Percentiles rank a stretch among this genome's conserved stretches.
Evolutionary conservation across 2,113 vertebrate genomes (phyloP).

Genomic region (Connochaetes taurinus): DNA sequence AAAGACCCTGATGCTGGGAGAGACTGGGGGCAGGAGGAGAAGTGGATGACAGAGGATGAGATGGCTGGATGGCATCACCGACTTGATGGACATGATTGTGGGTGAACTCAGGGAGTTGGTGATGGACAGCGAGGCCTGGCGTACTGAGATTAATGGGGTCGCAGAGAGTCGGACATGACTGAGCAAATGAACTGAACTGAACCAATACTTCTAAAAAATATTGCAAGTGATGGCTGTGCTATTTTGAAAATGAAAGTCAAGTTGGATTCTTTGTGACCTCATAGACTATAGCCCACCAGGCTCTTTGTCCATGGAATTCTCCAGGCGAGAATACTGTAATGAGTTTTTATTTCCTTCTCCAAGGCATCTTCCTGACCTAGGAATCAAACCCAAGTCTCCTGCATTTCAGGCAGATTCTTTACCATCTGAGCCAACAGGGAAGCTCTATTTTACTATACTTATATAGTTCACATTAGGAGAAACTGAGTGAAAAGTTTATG

Average conservation of each 20-base stretch:
- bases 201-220: not conserved
- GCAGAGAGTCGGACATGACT: accelerated
- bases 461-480: not conserved
- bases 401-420: not conserved
- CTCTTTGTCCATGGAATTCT: not conserved
- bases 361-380: not conserved
- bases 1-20: no score
- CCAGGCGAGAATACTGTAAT: not conserved
- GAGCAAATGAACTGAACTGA: no score
- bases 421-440: not conserved
- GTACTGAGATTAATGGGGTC: accelerated
- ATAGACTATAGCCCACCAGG: not conserved
- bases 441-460: not conserved
- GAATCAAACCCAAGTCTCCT: not conserved
- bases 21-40: no score
- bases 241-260: not conserved
- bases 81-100: no score
- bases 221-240: not conserved
- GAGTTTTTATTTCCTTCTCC: not conserved
- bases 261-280: not conserved
- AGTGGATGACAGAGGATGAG: no score
- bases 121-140: no score
- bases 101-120: no score
- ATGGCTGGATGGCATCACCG: no score
- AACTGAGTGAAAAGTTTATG: not conserved